Evolutionary conservation across 2,797 vertebrate species (phyloP), one percentile per base, ranked within the genome.

Genomic region (Emys orbicularis): DNA sequence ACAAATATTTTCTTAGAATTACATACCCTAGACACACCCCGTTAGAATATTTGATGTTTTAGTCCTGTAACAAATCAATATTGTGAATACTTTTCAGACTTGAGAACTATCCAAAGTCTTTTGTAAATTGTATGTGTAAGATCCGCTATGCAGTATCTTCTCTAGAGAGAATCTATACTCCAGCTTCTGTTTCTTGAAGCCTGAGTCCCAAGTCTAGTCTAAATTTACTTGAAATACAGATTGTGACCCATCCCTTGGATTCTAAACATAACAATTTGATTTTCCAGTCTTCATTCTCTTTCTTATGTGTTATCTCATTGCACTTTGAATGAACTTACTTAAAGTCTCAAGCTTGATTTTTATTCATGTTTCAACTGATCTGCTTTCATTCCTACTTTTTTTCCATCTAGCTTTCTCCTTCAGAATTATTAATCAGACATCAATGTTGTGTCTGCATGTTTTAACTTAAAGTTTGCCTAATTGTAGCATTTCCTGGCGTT

Each of bases 401-500:
- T 92, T 27, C 59, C 77, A 56, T 52, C 50, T 87, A 94, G 86
- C 61, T 93, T 95, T 90, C 59, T 84, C 31, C 49, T 31, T 37
- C 13, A 94, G 41, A 96, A 95, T 96, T 95, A 85, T 44, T 81
- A 50, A 90, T 89, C 8, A 74, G 37, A 83, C 34, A 79, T 94
- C 79, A 96, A 12, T 0, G 0, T 74, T 77, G 12, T 0, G 2
- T 41, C 88, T 92, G 49, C 21, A 72, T 65, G 86, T 92, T 95
- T 96, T 90, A 96, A 7, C 81, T 97, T 95, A 81, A 83, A 91
- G 9, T 84, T 56, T 93, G 50, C 54, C 52, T 88, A n/a, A 5
- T 87, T 85, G 57, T 93, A 77, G 44, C 87, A 92, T 93, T 53
- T 91, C 53, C 29, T 96, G 88, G 59, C 10, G 50, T 93, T 95